Evolutionary conservation across 1,140 invertebrate genomes (phyloP).

Genomic region (Himalopsyche phryganea): DNA sequence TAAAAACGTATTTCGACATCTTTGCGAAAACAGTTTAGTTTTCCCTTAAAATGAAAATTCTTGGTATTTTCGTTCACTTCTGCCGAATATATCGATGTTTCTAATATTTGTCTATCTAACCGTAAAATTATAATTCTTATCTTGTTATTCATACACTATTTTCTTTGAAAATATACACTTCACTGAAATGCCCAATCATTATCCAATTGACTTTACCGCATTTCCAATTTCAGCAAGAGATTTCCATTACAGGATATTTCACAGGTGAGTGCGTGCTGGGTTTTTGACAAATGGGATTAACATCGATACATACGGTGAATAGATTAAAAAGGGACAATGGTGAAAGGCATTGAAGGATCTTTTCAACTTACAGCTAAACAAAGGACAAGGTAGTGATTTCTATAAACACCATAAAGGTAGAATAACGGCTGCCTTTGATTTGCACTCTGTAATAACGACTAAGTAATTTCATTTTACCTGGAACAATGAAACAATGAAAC

Average conservation of each 20-base stretch:
- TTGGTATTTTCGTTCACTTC: too few relatives aligned
- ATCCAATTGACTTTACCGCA: too few relatives aligned
- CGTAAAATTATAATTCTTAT: too few relatives aligned
- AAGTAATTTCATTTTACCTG: conserved; percentile 13
- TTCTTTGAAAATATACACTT: too few relatives aligned
- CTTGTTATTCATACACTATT: too few relatives aligned
- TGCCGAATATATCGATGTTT: too few relatives aligned
- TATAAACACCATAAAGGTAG: conserved; percentile 2
- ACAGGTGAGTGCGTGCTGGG: conserved; percentile 9
- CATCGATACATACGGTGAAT: conserved; percentile 6
- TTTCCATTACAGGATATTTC: conserved; percentile 24
- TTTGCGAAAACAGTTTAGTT: too few relatives aligned
- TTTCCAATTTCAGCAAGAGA: not conserved
- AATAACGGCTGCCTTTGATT: too few relatives aligned
- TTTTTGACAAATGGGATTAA: conserved; percentile 21
- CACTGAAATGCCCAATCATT: too few relatives aligned
- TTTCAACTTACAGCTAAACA: conserved; percentile 9
- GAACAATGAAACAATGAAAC: conserved; percentile 5
- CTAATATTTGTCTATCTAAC: too few relatives aligned
- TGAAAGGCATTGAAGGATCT: conserved; percentile 1
- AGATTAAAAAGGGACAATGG: conserved; percentile 1
- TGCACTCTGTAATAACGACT: not conserved
- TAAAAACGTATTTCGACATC: too few relatives aligned
- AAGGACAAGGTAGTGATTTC: conserved; percentile 1
- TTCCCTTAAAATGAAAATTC: too few relatives aligned